Conservation (phyloP, 2,888 invertebrate genomes). For the Thymelicus acteon region DNA sequence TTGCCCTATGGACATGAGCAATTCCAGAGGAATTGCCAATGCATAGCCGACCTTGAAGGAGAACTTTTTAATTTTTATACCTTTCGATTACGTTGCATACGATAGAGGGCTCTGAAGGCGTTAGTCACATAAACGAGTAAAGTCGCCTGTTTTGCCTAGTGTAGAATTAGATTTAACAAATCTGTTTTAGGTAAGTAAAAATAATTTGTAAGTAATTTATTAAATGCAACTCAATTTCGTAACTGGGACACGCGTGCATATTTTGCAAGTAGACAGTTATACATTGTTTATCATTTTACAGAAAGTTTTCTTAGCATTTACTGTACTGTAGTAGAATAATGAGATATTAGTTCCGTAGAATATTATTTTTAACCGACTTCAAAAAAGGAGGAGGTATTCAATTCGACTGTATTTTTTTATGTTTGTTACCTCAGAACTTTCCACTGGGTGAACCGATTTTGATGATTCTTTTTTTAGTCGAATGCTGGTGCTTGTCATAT, state of each 20-base stretch:
- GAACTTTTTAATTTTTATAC: no score
- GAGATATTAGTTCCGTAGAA: background rate
- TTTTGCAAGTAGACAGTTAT: background rate
- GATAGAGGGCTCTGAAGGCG: background rate
- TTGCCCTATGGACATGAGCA: no score
- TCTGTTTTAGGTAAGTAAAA: background rate
- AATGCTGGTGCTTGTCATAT: no score
- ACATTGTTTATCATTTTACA: background rate
- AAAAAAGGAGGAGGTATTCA: no score
- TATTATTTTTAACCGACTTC: background rate
- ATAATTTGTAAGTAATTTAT: background rate
- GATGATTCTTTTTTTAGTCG: no score
- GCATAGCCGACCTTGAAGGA: no score
- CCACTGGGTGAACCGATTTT: no score
- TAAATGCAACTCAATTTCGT: constrained; percentile 7
- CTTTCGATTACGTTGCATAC: no score
- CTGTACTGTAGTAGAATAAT: background rate
- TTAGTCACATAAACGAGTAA: background rate
- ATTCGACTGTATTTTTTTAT: no score
- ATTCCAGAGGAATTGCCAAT: no score
- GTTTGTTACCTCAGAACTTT: no score
- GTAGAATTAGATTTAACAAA: background rate
- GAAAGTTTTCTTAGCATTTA: background rate
- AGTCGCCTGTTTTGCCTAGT: background rate
- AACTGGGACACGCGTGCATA: background rate